These are phyloP conservation scores for Pheosia tremula DNA, from an alignment of 2,888 invertebrate genomes.

Conservation along the genomic window DNA sequence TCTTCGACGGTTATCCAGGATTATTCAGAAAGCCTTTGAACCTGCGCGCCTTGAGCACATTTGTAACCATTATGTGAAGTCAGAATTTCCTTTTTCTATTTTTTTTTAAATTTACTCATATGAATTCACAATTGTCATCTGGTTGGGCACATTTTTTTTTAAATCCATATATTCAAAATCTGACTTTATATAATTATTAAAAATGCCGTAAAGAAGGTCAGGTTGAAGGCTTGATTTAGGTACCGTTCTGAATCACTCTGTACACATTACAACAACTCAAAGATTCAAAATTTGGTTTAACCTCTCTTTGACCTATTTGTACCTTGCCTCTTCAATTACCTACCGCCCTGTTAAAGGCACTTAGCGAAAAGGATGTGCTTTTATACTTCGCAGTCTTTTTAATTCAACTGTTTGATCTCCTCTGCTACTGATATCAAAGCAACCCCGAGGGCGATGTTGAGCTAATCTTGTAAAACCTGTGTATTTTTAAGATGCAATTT, in stretches of 20 bases:
- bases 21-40: too few species aligned
- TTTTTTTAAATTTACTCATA: too few species aligned
- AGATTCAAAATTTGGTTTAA: not conserved
- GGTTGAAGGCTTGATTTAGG: too few species aligned
- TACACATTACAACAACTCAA: not conserved
- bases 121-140: too few species aligned
- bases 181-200: too few species aligned
- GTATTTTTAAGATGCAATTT: conserved; percentile 75
- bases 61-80: too few species aligned
- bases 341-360: conserved; percentile 37
- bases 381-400: conserved; percentile 50
- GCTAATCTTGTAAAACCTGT: conserved; percentile 72
- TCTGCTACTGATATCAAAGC: conserved; percentile 71
- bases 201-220: too few species aligned
- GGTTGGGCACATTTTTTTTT: too few species aligned
- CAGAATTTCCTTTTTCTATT: too few species aligned
- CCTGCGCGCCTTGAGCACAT: too few species aligned
- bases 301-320: conserved; percentile 3
- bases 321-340: conserved; percentile 35
- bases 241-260: not conserved
- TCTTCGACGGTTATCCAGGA: too few species aligned
- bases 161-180: too few species aligned
- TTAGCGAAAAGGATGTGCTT: conserved; percentile 31
- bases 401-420: conserved; percentile 67
- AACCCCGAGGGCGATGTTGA: conserved; percentile 52